Conservation (phyloP, 2,888 invertebrate species). For the Candidula unifasciata region DNA sequence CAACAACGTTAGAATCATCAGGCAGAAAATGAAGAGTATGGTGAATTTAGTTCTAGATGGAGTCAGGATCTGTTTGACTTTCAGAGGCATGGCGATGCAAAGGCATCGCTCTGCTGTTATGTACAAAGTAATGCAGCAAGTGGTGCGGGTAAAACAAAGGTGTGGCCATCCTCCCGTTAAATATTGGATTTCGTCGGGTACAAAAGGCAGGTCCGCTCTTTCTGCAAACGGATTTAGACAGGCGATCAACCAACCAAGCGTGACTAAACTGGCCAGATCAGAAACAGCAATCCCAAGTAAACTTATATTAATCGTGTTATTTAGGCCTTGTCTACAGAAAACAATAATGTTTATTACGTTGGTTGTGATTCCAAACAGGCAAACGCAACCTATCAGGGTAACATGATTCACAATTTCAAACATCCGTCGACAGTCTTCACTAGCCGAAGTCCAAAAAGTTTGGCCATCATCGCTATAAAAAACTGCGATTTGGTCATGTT, state of each 20-base stretch:
- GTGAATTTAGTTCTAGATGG: neutral
- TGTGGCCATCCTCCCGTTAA: constrained; percentile 4
- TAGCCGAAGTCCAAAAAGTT: neutral
- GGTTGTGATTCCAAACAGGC: neutral
- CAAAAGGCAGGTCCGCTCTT: neutral
- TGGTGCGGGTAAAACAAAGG: neutral
- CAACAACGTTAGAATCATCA: neutral
- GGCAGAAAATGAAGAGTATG: neutral
- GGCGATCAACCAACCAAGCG: neutral
- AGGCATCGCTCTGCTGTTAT: constrained; percentile 26
- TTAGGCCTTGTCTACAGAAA: constrained; percentile 23
- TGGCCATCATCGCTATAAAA: neutral
- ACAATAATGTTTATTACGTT: constrained; percentile 33
- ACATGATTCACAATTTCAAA: constrained; percentile 12
- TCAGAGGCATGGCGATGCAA: constrained; percentile 14
- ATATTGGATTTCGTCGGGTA: neutral
- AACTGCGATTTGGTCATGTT: neutral
- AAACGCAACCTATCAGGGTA: neutral
- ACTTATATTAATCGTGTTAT: constrained; percentile 26
- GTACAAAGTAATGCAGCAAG: neutral
- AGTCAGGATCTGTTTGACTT: constrained; percentile 31
- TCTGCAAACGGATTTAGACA: neutral
- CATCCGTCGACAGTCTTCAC: neutral
- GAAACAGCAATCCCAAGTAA: constrained; percentile 24
- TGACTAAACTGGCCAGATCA: constrained; percentile 27